A percentile compares a stretch with the other conserved stretches of the same genome.
Evolutionary conservation across 2,888 invertebrate genomes (phyloP).

Genomic region (Coremacera marginata): DNA sequence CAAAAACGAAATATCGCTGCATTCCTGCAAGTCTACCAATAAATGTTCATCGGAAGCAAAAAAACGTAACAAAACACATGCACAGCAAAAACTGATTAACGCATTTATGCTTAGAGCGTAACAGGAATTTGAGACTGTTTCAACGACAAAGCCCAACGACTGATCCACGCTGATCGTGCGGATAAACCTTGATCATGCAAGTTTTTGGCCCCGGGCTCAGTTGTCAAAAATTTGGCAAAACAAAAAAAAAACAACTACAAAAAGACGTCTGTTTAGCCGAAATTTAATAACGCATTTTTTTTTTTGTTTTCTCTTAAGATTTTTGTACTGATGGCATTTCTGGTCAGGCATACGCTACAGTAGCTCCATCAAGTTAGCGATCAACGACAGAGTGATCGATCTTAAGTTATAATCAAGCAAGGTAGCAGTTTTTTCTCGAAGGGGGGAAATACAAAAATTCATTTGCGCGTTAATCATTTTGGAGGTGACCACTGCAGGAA

Average conservation of each 20-base stretch:
- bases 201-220: constrained; percentile 21
- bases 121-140: constrained; percentile 17
- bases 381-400: constrained; percentile 66
- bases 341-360: constrained; percentile 51
- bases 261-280: constrained; percentile 32
- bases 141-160: neutral
- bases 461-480: constrained; percentile 68
- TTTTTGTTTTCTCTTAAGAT: constrained; percentile 12
- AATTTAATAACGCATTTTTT: constrained; percentile 31
- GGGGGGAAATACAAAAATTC: constrained; percentile 55
- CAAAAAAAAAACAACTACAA: neutral
- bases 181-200: constrained; percentile 30
- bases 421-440: constrained; percentile 40
- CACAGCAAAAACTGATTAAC: constrained; percentile 35
- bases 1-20: no score
- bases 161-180: constrained; percentile 32
- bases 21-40: no score
- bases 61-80: neutral
- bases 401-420: constrained; percentile 62
- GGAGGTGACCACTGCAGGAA: constrained; percentile 26
- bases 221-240: constrained; percentile 36
- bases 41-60: no score
- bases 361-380: constrained; percentile 67
- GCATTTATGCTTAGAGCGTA: constrained; percentile 22
- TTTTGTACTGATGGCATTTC: neutral